Evolutionary conservation across 92 coral and sea anemone genomes (phyloP), one percentile per base, ranked within the genome.

Genomic region (Metridium senile): DNA sequence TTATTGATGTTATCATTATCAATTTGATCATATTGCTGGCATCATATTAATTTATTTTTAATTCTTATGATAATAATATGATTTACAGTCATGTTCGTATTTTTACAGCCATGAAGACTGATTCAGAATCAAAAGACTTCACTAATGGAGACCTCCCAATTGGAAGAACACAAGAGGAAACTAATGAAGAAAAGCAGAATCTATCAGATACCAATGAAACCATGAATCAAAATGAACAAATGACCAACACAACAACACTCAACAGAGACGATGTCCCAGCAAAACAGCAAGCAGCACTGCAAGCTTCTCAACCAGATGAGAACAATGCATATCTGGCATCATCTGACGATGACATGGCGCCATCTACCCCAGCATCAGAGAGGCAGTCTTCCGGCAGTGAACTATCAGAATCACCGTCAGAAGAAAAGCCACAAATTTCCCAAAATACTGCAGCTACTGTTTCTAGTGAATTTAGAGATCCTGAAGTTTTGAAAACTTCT

Each of bases 341-440:
- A 22, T 73, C 78, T 54, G 78, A 73, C 26, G 78, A 73, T 57
- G 66, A 73, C 28, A 28, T 27, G 47, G 18, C 78, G 18, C 66
- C 78, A 23, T 57, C 78, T 7, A 57, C 78, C 11, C 78, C 78
- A 51, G 78, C 66, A 20, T 54, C 78, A 19, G 66, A 66, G 1
- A 34, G 49, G 21, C 78, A 29, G 21, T 57, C 78, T 16, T 73
- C 78, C 1, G 66, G 67, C 16, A 73, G 78, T 73, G 78, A 73
- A 17, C 33, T 73, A 19, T 54, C 78, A 2, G 66, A 73, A 33
- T 58, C 78, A 1, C 49, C 46, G 3, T n/a, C 26, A 19, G 68
- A 73, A 58, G 53, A 54, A 39, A 13, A 39, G 49, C 13, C 49
- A 39, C 49, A 39, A 39, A 6, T 4, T 6, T 6, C 6, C 49